Conservation (phyloP, 2,888 invertebrate genomes). For the Belgica antarctica region DNA sequence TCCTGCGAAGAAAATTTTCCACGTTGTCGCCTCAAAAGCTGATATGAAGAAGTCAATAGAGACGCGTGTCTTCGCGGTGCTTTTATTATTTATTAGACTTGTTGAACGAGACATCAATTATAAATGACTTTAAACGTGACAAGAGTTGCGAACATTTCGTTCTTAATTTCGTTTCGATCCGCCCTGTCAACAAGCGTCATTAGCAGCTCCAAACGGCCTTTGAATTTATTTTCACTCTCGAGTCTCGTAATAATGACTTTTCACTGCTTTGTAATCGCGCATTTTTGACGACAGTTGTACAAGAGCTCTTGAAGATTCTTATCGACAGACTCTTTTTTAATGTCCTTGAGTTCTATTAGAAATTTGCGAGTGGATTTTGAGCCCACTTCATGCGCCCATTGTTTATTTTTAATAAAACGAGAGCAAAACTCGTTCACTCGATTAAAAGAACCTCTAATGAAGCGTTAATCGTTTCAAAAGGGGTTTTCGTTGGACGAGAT, state of each 20-base stretch:
- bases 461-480: no score
- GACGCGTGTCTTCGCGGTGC: no score
- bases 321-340: not conserved
- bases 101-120: no score
- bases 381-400: not conserved
- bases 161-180: conserved; percentile 1
- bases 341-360: conserved; percentile 1
- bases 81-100: no score
- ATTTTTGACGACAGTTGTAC: conserved; percentile 22
- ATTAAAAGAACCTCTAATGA: not conserved
- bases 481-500: no score
- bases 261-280: not conserved
- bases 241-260: conserved; percentile 30
- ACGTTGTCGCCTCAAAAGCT: no score
- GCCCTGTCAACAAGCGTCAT: conserved; percentile 19
- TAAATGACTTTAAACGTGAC: not conserved
- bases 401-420: not conserved
- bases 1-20: no score
- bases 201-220: not conserved
- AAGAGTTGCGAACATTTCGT: not conserved
- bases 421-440: no score
- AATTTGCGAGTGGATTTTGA: not conserved
- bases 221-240: no score
- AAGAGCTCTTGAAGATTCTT: conserved; percentile 8
- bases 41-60: no score